Base-by-base conservation (phyloP, 1,140 invertebrate species). In the Ips typographus region DNA sequence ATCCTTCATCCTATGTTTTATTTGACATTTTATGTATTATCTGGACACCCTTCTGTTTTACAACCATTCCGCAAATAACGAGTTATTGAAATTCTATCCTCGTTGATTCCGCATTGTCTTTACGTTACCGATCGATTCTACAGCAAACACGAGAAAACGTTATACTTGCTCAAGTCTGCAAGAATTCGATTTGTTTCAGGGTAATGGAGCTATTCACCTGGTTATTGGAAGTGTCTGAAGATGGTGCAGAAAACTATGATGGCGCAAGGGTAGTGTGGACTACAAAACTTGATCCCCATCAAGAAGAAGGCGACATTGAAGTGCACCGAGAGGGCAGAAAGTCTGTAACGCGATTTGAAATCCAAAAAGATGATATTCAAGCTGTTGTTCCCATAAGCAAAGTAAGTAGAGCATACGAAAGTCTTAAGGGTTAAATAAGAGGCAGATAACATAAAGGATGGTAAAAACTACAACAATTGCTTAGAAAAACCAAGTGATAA, bases 351-450 rank as follows among this genome's bases (percentile, higher is more conserved):
- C 84, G 91, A 70, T 85, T 96, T 2, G 92, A 95, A 78, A 92
- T 96, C 72, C 92, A 95, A 77, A 96, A 96, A 80, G 95, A 98
- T 79, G 93, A 96, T 77, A 94, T 95, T 47, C 94, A 97, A 82
- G 92, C 94, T 1, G 94, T 98, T 40, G 84, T 98, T 39, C 94
- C 95, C 3, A 96, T 98, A 77, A 93, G 95, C 43, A 97, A 97
- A 89, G 94, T 95, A 83, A 81, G 77, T 59, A 4, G 52, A 55
- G 37, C n/a, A 55, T 55, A 4, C 37, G 7, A 36, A 4, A 55
- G 7, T 55, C 36, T 55, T 22, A 22, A 22, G 22, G 22, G 22
- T 22, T 22, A 22, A 6, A 47, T 47, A 6, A 47, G 5, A 47
- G 44, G 44, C 5, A 6, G 44, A 56, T 56, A 56, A 56, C 22